Conservation (phyloP, 2,113 vertebrate species). For the Malaclemys terrapin region DNA sequence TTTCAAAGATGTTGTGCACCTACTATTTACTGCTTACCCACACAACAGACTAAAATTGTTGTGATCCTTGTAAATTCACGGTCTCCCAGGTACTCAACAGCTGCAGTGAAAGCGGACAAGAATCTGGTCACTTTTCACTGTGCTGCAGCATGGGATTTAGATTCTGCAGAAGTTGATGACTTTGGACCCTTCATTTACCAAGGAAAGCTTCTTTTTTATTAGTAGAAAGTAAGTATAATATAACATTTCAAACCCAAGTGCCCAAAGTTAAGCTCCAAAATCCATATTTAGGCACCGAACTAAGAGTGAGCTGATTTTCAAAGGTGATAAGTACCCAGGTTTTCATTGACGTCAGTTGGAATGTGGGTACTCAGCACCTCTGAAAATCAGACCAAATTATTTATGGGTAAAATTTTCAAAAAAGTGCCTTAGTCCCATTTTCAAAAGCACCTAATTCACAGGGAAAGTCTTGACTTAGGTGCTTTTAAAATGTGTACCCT, state of each 20-base stretch:
- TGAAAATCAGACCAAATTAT: neutral
- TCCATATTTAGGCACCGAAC: neutral
- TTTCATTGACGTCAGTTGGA: neutral
- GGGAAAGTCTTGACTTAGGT: neutral
- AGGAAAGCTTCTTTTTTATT: neutral
- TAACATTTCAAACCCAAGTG: neutral
- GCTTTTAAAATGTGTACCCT: neutral
- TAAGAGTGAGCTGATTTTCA: neutral
- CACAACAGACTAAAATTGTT: neutral
- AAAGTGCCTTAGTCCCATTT: neutral
- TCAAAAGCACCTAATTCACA: constrained; percentile 8
- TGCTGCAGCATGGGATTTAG: neutral
- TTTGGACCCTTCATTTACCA: neutral
- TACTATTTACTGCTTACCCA: neutral
- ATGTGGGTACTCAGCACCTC: neutral
- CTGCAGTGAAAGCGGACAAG: neutral
- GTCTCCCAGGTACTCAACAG: neutral
- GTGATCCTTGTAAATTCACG: neutral
- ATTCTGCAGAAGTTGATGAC: neutral
- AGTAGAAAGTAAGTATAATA: neutral
- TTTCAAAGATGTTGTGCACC: neutral
- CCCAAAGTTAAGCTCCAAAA: neutral
- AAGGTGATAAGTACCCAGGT: neutral
- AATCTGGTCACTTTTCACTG: neutral
- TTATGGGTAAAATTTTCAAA: neutral